Conservation (phyloP, 2,113 vertebrate genomes). For the Myanophis thanlyinensis region DNA sequence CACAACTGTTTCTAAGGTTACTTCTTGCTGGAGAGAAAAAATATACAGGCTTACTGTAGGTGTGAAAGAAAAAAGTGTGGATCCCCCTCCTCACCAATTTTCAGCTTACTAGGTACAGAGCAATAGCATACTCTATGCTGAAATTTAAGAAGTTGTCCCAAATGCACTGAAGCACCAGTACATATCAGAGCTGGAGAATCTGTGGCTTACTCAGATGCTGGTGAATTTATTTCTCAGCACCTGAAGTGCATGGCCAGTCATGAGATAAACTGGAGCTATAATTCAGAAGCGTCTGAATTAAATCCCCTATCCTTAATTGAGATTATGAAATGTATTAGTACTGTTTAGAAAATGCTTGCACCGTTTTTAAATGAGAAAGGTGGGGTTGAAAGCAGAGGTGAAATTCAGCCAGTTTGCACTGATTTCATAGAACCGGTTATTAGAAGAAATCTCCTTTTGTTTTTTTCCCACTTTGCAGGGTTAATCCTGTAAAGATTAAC, state of each 20-base stretch:
- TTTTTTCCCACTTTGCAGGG: too few relatives aligned
- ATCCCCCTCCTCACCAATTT: neutral
- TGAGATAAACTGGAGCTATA: neutral
- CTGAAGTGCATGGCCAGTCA: neutral
- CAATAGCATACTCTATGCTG: neutral
- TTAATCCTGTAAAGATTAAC: too few relatives aligned
- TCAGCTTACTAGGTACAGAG: neutral
- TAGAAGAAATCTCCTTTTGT: too few relatives aligned
- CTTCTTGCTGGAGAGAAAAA: neutral
- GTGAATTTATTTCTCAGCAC: neutral
- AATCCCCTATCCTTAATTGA: neutral
- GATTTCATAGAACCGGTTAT: too few relatives aligned
- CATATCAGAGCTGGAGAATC: neutral
- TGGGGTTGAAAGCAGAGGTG: too few relatives aligned
- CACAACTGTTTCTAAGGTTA: constrained; percentile 29
- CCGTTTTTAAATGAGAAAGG: neutral
- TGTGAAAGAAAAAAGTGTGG: neutral
- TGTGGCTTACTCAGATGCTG: neutral
- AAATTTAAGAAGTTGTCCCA: neutral
- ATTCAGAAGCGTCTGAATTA: neutral
- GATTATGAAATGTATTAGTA: neutral
- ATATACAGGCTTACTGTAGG: constrained; percentile 5
- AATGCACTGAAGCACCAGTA: neutral
- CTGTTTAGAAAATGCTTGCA: neutral
- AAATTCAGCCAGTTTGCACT: too few relatives aligned